Evolutionary conservation across 1,140 invertebrate species (phyloP).

Genomic region (Bathynomus jamesi): DNA sequence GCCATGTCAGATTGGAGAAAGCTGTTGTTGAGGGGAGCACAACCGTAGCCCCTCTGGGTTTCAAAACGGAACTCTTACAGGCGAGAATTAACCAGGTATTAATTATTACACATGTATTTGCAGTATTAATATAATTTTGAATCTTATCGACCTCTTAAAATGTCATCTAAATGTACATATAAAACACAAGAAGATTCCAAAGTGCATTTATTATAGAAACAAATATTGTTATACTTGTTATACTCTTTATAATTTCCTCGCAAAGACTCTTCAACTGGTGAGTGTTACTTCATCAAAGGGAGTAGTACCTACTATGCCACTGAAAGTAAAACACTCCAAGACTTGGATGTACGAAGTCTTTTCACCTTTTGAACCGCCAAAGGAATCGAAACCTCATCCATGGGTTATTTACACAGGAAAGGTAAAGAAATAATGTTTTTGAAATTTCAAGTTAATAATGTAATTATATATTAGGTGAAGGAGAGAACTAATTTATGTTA

Average conservation of each 20-base stretch:
- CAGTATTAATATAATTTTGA: too few relatives aligned
- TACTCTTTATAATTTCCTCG: too few relatives aligned
- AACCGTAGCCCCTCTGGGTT: background rate
- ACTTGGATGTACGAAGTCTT: background rate
- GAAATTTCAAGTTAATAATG: too few relatives aligned
- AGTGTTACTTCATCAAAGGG: background rate
- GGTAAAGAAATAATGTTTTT: background rate
- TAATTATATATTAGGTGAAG: too few relatives aligned
- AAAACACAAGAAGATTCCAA: background rate
- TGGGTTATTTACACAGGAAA: background rate
- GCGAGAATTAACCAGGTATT: background rate
- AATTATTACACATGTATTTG: background rate
- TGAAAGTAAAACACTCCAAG: background rate
- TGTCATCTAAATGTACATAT: background rate
- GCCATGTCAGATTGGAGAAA: background rate
- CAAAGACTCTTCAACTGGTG: background rate
- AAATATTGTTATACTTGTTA: too few relatives aligned
- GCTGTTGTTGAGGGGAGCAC: background rate
- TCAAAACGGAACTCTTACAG: background rate
- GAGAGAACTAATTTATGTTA: too few relatives aligned
- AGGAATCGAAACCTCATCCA: background rate
- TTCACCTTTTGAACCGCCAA: background rate
- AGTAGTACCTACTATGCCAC: background rate
- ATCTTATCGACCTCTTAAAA: background rate
- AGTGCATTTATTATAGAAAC: background rate